These are phyloP conservation scores for Sinocyclocheilus grahami DNA, from an alignment of 2,113 vertebrate genomes.

Conservation along the genomic window DNA sequence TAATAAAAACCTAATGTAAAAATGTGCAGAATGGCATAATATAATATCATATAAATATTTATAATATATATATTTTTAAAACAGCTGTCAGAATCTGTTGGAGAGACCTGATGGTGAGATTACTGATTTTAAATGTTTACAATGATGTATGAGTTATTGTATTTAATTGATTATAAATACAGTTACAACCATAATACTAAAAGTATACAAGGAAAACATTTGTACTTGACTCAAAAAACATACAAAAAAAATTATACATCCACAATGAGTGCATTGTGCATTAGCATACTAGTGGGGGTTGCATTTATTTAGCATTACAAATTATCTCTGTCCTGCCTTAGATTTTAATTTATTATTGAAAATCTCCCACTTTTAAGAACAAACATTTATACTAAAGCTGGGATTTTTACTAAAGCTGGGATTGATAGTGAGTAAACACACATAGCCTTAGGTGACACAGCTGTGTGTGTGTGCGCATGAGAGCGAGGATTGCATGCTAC, in stretches of 20 bases:
- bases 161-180: neutral
- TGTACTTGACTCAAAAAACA: neutral
- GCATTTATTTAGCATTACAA: neutral
- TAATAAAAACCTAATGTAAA: too few species aligned
- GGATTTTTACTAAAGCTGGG: neutral
- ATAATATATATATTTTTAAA: neutral
- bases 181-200: neutral
- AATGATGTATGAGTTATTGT: neutral
- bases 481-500: constrained; percentile 64
- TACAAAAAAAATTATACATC: neutral
- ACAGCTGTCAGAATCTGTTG: neutral
- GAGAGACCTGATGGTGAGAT: neutral
- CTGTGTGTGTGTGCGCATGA: constrained; percentile 23
- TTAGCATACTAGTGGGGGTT: neutral
- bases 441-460: neutral
- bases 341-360: neutral
- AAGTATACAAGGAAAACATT: neutral
- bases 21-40: neutral
- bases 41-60: neutral
- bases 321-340: neutral
- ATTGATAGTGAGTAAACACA: constrained; percentile 1
- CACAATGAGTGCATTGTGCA: neutral
- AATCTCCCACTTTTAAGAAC: neutral
- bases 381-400: neutral
- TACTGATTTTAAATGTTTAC: neutral